Evolutionary conservation across 2,113 vertebrate genomes (phyloP).

Genomic region (Halcyon senegalensis): DNA sequence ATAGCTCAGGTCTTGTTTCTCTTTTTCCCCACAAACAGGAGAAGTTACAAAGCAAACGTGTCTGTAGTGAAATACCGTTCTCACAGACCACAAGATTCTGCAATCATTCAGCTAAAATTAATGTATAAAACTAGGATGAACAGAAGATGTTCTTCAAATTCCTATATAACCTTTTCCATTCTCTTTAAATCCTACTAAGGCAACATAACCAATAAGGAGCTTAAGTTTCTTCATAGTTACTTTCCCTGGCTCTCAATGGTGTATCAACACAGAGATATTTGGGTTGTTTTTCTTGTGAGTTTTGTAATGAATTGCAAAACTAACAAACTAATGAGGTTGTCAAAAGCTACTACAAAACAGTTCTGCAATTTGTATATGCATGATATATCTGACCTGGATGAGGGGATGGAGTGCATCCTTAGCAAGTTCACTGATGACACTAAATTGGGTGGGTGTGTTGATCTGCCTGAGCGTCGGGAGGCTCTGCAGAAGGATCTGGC

Average conservation of each 20-base stretch:
- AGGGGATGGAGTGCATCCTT: no score
- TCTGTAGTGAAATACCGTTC: not conserved
- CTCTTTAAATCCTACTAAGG: not conserved
- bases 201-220: not conserved
- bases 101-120: not conserved
- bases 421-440: no score
- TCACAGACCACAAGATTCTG: not conserved
- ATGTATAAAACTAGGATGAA: not conserved
- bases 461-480: no score
- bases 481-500: no score
- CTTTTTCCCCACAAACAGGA: not conserved
- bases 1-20: not conserved
- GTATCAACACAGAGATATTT: constrained; percentile 15
- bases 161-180: not conserved
- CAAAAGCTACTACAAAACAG: constrained; percentile 56
- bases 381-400: not conserved
- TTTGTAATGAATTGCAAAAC: constrained; percentile 58
- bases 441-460: no score
- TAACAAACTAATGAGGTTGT: constrained; percentile 76
- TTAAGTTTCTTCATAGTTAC: not conserved
- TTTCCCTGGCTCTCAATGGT: constrained; percentile 29
- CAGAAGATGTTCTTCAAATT: not conserved
- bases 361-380: constrained; percentile 46
- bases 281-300: constrained; percentile 40
- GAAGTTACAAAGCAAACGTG: not conserved